Evolutionary conservation across 1,140 invertebrate genomes (phyloP), one percentile per base, ranked within the genome.

Genomic region (Drosophila arawakana): DNA sequence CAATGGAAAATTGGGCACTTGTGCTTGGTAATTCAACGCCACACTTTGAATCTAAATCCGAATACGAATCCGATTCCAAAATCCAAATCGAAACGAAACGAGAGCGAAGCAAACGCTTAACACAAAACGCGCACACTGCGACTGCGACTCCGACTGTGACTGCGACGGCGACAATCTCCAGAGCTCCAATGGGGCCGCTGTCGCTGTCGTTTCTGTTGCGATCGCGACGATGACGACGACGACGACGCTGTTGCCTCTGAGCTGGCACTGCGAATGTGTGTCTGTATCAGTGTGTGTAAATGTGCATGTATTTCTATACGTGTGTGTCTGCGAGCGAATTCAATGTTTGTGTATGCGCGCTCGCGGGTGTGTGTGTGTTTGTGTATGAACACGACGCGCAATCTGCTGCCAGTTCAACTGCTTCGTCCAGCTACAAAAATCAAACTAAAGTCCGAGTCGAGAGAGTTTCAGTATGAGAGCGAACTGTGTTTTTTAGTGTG

Each of bases 401-500:
- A 76, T 54, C 73, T 73, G 71, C 72, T 75, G 67, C 59, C 55
- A 62, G 63, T 54, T 78, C 73, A 80, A 85, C 82, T 79, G 78
- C 70, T 86, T 79, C 81, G 80, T 78, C 81, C 82, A 81, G 80
- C 75, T 73, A 80, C 80, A 65, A 65, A 83, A 86, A 86, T 77
- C 81, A 83, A 83, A 83, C 82, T 83, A 41, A 86, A 77, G 73
- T 80, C 77, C 68, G 70, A 80, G 65, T 68, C 72, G 46, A 65
- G 69, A 63, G 60, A 58, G 69, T 78, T 73, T 74, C 47, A 18
- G 46, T 11, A 46, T 44, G 65, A 59, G 74, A 72, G 69, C 67
- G 61, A 76, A 52, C 58, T 62, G 34, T 75, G 57, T 62, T 62
- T 47, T 18, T 18, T 10, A 41, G 21, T 50, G 30, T 37, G 47